Conservation (phyloP, 2,113 vertebrate genomes). For the Elgaria multicarinata region DNA sequence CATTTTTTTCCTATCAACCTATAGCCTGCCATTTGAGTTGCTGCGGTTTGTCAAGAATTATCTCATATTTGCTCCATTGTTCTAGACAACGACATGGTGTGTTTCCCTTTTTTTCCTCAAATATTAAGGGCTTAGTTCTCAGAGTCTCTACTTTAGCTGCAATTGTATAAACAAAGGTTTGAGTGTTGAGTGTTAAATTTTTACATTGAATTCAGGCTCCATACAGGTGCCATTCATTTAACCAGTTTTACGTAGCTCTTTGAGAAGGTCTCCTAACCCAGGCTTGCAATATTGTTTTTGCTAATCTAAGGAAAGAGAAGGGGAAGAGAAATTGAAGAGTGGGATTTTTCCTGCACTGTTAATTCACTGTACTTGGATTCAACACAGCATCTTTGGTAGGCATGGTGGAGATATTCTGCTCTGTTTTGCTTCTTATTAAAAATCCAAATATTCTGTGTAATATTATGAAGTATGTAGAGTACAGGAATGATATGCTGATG, state of each 20-base stretch:
- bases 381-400: not conserved
- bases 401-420: not conserved
- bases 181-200: not conserved
- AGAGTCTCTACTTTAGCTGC: not conserved
- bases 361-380: not conserved
- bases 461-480: not conserved
- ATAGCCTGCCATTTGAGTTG: not conserved
- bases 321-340: no score
- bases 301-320: no score
- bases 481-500: not conserved
- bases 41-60: not conserved
- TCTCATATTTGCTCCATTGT: conserved; percentile 1
- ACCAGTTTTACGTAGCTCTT: not conserved
- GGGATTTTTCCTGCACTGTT: not conserved
- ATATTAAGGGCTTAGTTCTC: no score
- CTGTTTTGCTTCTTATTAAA: not conserved
- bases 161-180: not conserved
- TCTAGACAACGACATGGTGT: not conserved
- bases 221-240: not conserved
- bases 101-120: not conserved
- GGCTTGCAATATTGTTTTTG: not conserved
- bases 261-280: not conserved
- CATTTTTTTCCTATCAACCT: not conserved
- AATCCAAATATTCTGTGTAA: not conserved
- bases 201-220: not conserved